Percentiles rank a stretch among this genome's conserved stretches.
Evolutionary conservation across 2,888 invertebrate species (phyloP).

Genomic region (Drosophila meridionalis): DNA sequence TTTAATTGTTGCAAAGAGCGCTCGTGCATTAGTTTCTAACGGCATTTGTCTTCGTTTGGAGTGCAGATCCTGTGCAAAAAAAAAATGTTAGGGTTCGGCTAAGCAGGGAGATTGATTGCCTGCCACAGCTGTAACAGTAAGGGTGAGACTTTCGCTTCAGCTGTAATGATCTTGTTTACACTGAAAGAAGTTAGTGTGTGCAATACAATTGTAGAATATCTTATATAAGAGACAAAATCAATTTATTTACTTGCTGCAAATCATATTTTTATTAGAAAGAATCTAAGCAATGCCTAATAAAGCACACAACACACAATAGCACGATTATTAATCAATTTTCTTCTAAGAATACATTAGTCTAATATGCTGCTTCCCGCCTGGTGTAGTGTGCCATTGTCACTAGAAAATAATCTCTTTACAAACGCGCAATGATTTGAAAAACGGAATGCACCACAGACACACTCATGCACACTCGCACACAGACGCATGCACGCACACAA

Average conservation of each 20-base stretch:
- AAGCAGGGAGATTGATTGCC: background rate
- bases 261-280: too few relatives aligned
- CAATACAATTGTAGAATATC: background rate
- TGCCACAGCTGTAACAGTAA: conserved; percentile 4
- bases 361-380: conserved; percentile 4
- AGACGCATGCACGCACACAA: conserved; percentile 16
- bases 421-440: conserved; percentile 51
- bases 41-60: background rate
- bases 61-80: conserved; percentile 16
- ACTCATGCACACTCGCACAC: conserved; percentile 6
- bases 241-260: background rate
- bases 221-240: background rate
- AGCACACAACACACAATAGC: background rate
- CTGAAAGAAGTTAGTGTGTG: background rate
- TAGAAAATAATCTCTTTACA: conserved; percentile 52
- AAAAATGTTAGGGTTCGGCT: conserved; percentile 5
- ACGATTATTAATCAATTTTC: background rate
- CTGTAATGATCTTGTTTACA: background rate
- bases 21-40: conserved; percentile 5
- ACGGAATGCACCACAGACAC: conserved; percentile 41
- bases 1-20: conserved; percentile 8
- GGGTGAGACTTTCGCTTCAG: conserved; percentile 26
- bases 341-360: background rate
- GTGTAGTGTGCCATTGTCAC: conserved; percentile 48
- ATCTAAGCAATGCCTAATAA: background rate